phyloP scores from a whole-genome alignment of 1,140 invertebrate species.

The Drosophila leontia region DNA sequence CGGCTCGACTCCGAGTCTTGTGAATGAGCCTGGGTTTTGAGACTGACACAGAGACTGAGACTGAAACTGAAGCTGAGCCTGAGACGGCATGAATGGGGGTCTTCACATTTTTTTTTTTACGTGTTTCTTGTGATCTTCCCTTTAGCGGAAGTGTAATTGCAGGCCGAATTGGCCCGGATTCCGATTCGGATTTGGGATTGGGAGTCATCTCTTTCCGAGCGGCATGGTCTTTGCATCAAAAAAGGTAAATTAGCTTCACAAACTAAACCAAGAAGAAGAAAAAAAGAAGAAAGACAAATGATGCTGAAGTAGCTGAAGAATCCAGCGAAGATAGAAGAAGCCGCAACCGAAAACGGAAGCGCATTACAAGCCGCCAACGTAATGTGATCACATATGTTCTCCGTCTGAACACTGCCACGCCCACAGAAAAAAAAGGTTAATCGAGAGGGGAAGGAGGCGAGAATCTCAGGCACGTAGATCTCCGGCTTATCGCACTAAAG shows the following conservation, averaged over 20 bases:
- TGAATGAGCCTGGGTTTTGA: conserved; percentile 57
- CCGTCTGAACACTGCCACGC: conserved; percentile 40
- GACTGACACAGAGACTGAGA: conserved; percentile 12
- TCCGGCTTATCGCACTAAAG: conserved; percentile 52
- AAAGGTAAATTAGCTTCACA: conserved; percentile 35
- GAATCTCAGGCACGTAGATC: conserved; percentile 59
- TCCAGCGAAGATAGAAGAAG: conserved; percentile 2
- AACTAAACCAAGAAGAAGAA: conserved; percentile 2
- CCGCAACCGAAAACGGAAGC: conserved; percentile 66
- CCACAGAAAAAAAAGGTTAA: conserved; percentile 11
- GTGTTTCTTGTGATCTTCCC: conserved; percentile 34
- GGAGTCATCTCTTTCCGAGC: conserved; percentile 45
- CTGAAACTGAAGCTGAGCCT: conserved; percentile 16
- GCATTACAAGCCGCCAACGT: conserved; percentile 69
- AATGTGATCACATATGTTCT: conserved; percentile 71
- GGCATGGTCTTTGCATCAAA: conserved; percentile 57
- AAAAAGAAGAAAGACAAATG: conserved; percentile 27
- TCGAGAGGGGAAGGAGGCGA: neutral
- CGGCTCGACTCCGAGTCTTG: conserved; percentile 33
- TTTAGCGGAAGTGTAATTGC: conserved; percentile 77
- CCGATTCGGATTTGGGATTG: conserved; percentile 34
- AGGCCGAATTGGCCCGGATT: conserved; percentile 40
- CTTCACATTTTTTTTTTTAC: conserved; percentile 27
- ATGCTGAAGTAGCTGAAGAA: conserved; percentile 8
- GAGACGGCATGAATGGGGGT: conserved; percentile 45